Conservation (phyloP, 2,113 vertebrate species). For the Gallinago undulata region DNA sequence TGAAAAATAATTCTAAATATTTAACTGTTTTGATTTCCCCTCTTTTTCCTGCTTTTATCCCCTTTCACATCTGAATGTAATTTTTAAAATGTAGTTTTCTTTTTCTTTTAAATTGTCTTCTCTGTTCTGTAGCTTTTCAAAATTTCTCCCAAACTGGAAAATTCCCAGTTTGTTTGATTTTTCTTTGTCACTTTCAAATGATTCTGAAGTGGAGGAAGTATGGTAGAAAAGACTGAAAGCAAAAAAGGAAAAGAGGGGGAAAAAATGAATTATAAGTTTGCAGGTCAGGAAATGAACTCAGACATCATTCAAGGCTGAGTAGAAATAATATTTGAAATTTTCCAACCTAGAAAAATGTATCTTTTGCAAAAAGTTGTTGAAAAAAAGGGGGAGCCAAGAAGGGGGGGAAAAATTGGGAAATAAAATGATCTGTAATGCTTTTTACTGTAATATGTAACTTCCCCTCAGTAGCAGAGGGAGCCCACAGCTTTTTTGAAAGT, state of each 20-base stretch:
- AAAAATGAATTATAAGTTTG: neutral
- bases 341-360: neutral
- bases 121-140: neutral
- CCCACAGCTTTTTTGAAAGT: neutral
- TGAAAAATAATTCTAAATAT: neutral
- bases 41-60: neutral
- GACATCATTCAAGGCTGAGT: neutral
- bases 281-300: neutral
- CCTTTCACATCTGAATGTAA: neutral
- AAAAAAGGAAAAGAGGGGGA: rapidly evolving
- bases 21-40: neutral
- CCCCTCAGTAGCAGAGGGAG: neutral
- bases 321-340: neutral
- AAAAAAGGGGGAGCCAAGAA: rapidly evolving
- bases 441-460: neutral
- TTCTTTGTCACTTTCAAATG: neutral
- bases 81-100: neutral
- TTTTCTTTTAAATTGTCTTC: neutral
- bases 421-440: neutral
- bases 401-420: rapidly evolving
- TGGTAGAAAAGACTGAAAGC: neutral
- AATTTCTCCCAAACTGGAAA: neutral
- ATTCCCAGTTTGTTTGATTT: neutral
- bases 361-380: neutral
- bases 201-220: neutral